Evolutionary conservation across 2,113 vertebrate genomes (phyloP), one percentile per base, ranked within the genome.

Genomic region (Oenanthe oenanthe): DNA sequence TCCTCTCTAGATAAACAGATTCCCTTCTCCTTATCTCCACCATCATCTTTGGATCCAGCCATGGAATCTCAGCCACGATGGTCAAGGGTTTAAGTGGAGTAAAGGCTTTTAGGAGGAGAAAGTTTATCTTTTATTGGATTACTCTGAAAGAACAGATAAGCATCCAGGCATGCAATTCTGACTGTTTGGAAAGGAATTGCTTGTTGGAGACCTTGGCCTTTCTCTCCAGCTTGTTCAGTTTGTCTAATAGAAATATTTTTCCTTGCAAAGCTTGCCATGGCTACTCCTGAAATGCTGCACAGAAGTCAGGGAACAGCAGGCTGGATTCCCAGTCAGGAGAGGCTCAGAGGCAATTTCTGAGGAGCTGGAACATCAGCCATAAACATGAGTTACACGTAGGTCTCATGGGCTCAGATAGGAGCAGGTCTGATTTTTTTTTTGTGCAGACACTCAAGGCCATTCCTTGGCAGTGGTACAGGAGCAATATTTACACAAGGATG

Each of bases 401-500:
- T 78, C 70, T 74, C 61, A 4, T 6, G 84, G 58, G 50, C 77
- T 85, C 32, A 25, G 91, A 85, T 58, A 67, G 82, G 47, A 96
- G 67, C 90, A 83, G 51, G 34, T 86, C 85, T 62, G 85, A 53
- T 24, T 12, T 60, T 47, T n/a, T n/a, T 80, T 85, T 58, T 70
- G 88, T 82, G 77, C 77, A 85, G 87, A 70, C 12, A 10, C 60
- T 89, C 85, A 82, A 92, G 93, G 87, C 70, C 87, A 22, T 88
- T 95, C 85, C 89, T 94, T 97, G 96, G 95, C 94, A 82, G 51
- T 1, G 38, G 66, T 89, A 82, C 93, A 94, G 93, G 54, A 89
- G 58, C 58, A 97, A 96, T 97, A 95, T 96, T 96, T 96, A 91
- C 18, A 68, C 74, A 92, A 80, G 54, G 85, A 76, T 77, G 81